phyloP scores from a whole-genome alignment of 2,113 vertebrate genomes.

The Zeus faber region DNA sequence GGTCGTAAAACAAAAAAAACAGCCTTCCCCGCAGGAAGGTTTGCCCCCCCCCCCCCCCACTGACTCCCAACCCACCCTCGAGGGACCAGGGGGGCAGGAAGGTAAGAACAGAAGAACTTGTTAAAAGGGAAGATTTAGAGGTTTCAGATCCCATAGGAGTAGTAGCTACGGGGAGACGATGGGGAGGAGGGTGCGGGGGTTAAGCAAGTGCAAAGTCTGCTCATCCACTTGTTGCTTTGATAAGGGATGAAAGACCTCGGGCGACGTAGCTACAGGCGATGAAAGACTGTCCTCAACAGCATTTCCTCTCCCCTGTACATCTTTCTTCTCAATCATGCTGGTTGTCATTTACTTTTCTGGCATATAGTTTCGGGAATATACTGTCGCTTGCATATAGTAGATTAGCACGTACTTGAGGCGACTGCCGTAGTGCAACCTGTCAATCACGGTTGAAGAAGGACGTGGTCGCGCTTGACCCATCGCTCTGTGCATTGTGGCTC shows the following conservation, averaged over 20 bases:
- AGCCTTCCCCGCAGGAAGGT: conserved; percentile 39
- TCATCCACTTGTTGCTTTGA: conserved; percentile 91
- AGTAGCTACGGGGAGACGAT: conserved; percentile 52
- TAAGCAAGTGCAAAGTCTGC: conserved; percentile 72
- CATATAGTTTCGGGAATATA: too few species aligned
- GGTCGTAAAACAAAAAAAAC: conserved; percentile 32
- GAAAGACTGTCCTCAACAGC: conserved; percentile 65
- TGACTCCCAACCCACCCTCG: conserved; percentile 29
- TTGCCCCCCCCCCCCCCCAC: conserved; percentile 30
- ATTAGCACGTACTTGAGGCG: too few species aligned
- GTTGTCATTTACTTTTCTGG: too few species aligned
- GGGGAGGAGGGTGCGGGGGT: conserved; percentile 48
- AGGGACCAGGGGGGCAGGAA: conserved; percentile 59
- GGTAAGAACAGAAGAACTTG: conserved; percentile 78
- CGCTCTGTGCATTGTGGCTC: too few species aligned
- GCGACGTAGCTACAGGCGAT: conserved; percentile 65
- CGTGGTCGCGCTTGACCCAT: too few species aligned
- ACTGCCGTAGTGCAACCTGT: too few species aligned
- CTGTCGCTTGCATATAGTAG: too few species aligned
- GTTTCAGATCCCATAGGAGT: conserved; percentile 66
- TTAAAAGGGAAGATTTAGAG: conserved; percentile 85
- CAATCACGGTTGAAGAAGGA: too few species aligned
- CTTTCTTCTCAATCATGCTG: conserved; percentile 1
- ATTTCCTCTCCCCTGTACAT: conserved; percentile 30
- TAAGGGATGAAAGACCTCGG: conserved; percentile 83